Evolutionary conservation across 2,113 vertebrate species (phyloP).

Genomic region (Nyctibius bracteatus): DNA sequence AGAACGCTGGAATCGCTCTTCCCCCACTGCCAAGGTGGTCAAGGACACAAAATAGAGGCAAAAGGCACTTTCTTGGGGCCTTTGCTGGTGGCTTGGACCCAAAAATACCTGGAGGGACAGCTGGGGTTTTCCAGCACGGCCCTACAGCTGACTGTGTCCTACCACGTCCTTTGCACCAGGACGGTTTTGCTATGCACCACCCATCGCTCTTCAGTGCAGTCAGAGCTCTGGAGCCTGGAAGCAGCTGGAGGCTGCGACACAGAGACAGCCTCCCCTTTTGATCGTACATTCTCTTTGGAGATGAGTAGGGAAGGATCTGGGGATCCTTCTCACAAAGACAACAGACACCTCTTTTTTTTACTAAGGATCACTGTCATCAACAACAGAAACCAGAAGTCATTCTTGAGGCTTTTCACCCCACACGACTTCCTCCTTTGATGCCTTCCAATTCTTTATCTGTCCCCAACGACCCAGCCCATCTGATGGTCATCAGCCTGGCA

Average conservation of each 20-base stretch:
- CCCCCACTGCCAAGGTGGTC: not conserved
- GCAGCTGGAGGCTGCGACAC: not conserved
- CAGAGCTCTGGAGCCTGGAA: not conserved
- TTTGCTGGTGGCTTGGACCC: not conserved
- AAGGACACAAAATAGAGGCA: not conserved
- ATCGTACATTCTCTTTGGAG: not conserved
- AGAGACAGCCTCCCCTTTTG: not conserved
- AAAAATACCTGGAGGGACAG: accelerated
- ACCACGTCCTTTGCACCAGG: not conserved
- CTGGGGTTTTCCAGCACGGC: not conserved
- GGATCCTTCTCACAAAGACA: not conserved
- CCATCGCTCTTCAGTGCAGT: not conserved
- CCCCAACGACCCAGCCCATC: accelerated
- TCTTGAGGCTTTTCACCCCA: not conserved
- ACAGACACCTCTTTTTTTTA: no score
- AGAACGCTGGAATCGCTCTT: accelerated
- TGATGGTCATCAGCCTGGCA: not conserved
- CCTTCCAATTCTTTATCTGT: not conserved
- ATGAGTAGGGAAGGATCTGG: not conserved
- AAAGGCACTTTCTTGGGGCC: not conserved
- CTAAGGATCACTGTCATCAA: not conserved
- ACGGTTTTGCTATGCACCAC: not conserved
- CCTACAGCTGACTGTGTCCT: not conserved
- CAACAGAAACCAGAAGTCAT: accelerated
- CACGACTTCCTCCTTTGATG: not conserved